Evolutionary conservation across 2,113 vertebrate species (phyloP), one percentile per base, ranked within the genome.

Genomic region (Coptodon bakossiorum): DNA sequence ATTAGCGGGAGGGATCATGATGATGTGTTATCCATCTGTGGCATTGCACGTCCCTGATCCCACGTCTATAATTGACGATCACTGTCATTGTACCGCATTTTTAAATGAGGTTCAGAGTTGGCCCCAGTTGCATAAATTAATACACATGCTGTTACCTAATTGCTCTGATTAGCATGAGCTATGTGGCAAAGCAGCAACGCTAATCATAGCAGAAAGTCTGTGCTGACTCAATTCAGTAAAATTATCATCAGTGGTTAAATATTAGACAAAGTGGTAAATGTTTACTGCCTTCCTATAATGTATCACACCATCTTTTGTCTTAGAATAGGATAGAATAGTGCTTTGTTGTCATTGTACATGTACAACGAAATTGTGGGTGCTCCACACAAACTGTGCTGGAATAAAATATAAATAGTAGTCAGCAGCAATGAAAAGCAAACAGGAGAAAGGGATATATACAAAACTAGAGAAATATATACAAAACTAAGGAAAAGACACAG

Each of bases 1-100:
- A 91, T 93, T 94, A 93, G 94, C 90, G 4, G 81, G 89, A 92
- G 90, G 85, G 85, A 93, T 94, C 66, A 57, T 83, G 85, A 87
- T 88, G 93, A 94, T 90, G 89, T 89, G 88, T 84, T 82, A 93
- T 93, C 95, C 89, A 90, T 95, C 92, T 93, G 91, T 83, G 89
- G 85, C 83, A 81, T 79, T 88, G 84, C 92, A 83, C 66, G 57
- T 92, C 82, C 85, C 90, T 80, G 91, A 93, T 93, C 89, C 50
- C 80, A 36, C 54, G n/a, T 88, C 85, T 90, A 91, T 95, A 96
- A 96, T 95, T 94, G 94, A 95, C 86, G 81, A 96, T 95, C 93
- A 87, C 92, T 93, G 94, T 95, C 94, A 95, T 89, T 91, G 90
- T 92, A 80, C 85, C 19, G 85, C 82, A 85, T 92, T 94, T 93